Conservation (phyloP, 2,113 vertebrate genomes). For the Emydocephalus ijimae region DNA sequence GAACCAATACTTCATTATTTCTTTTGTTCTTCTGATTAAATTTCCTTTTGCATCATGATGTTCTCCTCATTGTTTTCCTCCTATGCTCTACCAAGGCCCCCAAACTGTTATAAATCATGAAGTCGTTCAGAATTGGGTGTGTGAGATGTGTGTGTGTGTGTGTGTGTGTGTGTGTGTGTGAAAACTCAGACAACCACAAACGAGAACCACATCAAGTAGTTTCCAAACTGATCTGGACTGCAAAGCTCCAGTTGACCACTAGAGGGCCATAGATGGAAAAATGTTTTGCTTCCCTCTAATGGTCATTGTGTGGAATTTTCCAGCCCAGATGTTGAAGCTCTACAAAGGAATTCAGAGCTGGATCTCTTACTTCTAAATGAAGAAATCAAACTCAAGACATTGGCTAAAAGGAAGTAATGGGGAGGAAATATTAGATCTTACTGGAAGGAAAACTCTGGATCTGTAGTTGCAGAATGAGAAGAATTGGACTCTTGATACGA, state of each 20-base stretch:
- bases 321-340: neutral
- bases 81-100: neutral
- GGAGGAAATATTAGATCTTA: neutral
- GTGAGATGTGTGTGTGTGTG: too few species aligned
- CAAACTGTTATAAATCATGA: neutral
- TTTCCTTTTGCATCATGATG: constrained; percentile 1
- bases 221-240: neutral
- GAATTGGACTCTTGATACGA: neutral
- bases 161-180: too few species aligned
- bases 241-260: neutral
- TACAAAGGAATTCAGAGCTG: neutral
- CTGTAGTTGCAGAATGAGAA: neutral
- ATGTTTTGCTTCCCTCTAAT: neutral
- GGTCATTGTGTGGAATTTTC: neutral
- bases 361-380: neutral
- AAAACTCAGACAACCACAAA: neutral
- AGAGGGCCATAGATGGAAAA: neutral
- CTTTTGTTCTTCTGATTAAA: constrained; percentile 4
- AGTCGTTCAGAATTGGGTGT: neutral
- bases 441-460: neutral
- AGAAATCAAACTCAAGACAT: neutral
- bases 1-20: neutral
- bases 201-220: neutral
- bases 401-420: neutral
- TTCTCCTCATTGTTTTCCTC: neutral